Evolutionary conservation across 2,113 vertebrate genomes (phyloP).

Genomic region (Pimephales promelas): DNA sequence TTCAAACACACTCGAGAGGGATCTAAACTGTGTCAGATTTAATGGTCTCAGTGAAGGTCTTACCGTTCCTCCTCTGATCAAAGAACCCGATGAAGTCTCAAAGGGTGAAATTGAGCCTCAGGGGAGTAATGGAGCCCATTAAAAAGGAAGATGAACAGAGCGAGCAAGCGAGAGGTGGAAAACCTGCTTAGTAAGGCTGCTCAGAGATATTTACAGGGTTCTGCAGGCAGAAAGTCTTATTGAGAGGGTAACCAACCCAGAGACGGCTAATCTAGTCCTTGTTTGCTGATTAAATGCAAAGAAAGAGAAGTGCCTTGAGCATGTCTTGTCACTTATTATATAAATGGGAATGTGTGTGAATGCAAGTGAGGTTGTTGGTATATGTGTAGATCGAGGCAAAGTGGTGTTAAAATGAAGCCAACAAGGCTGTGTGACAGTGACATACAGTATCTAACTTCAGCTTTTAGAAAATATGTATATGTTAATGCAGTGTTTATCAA

Average conservation of each 20-base stretch:
- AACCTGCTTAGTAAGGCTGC: constrained; percentile 21
- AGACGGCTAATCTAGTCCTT: constrained; percentile 27
- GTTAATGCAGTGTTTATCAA: no score
- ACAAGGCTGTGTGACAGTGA: background rate
- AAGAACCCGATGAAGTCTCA: constrained; percentile 35
- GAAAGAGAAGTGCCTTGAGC: constrained; percentile 17
- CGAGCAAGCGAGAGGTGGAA: constrained; percentile 13
- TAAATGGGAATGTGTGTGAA: constrained; percentile 8
- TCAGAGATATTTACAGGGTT: constrained; percentile 24
- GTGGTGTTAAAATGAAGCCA: background rate
- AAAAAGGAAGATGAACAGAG: constrained; percentile 9
- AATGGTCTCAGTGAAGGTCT: constrained; percentile 47
- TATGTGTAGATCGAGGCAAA: background rate
- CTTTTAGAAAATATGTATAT: background rate
- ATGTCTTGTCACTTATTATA: constrained; percentile 1
- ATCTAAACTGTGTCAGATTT: constrained; percentile 40
- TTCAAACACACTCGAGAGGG: constrained; percentile 5
- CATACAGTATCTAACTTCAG: background rate
- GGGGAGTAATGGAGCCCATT: constrained; percentile 39
- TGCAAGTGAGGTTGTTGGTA: background rate
- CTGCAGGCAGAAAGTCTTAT: background rate
- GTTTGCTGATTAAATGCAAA: constrained; percentile 38
- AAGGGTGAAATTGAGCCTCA: constrained; percentile 47
- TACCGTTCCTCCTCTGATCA: constrained; percentile 31
- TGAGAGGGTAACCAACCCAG: constrained; percentile 24